Base-by-base conservation (phyloP, 2,113 vertebrate species). In the Tapirus terrestris region DNA sequence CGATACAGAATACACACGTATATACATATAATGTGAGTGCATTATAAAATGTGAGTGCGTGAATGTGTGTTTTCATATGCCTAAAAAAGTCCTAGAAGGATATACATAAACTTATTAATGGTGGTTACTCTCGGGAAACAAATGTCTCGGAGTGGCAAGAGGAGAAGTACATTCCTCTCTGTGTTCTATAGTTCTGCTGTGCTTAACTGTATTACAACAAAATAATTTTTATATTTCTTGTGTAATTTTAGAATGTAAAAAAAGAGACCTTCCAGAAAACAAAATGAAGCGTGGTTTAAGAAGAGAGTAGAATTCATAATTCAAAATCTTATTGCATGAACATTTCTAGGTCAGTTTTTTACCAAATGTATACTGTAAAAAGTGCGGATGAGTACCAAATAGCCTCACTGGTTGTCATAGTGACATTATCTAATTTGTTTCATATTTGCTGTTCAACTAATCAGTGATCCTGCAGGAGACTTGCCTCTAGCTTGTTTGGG, bases 401-500 rank as follows among this genome's bases (percentile, higher is more conserved):
- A 89, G 25, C 36, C 27, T 89, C 14, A 16, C 5, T 60, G 45
- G 75, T 97, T 97, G 90, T 79, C 83, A 94, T 92, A 72, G 90
- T 61, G 27, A 95, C 53, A 33, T 91, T 92, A 90, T 95, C 36
- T 95, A 36, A 39, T 86, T 89, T 96, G 43, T 92, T 97, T 86
- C 61, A 20, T 93, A 79, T 86, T 95, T 18, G 98, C 12, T 89
- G n/a, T 91, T 68, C 18, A 81, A n/a, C 27, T 94, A 89, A 96
- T 72, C 58, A 92, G 17, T 65, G 67, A 70, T 79, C 63, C 36
- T 92, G 3, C 21, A 84, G 56, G 85, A 89, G 36, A 45, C 25
- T 89, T 94, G 63, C 51, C 27, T 96, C 53, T 86, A 76, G 87
- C 82, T 96, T 91, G 43, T 84, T 94, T 87, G 39, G 60, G 25